These are phyloP conservation scores for Eucidaris tribuloides DNA, from an alignment of 35 echinoderm and acorn worm species.

Conservation along the genomic window DNA sequence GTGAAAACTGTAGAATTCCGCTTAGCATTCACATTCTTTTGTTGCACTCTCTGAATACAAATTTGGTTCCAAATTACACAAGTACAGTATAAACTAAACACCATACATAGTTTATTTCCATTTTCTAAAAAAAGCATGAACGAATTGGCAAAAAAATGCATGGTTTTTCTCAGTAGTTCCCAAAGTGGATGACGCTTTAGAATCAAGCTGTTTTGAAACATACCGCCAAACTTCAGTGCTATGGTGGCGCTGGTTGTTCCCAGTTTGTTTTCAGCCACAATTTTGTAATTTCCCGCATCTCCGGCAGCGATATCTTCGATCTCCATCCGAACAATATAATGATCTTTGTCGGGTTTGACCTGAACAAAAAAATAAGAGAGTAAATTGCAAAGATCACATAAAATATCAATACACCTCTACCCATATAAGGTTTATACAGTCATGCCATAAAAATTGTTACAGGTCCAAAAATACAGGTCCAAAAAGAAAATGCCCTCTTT, in stretches of 20 bases:
- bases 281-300: conserved; percentile 94
- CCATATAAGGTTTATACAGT: too few species aligned
- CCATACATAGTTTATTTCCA: neutral
- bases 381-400: too few species aligned
- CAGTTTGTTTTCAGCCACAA: conserved; percentile 79
- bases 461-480: too few species aligned
- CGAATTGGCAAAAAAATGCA: neutral
- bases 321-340: conserved; percentile 77
- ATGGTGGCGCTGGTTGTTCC: conserved; percentile 87
- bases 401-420: too few species aligned
- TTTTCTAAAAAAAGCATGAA: neutral
- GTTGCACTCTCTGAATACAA: too few species aligned
- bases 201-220: neutral
- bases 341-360: conserved; percentile 66
- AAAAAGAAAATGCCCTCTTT: too few species aligned
- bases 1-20: too few species aligned
- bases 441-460: too few species aligned
- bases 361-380: conserved; percentile 18
- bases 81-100: too few species aligned
- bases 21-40: too few species aligned
- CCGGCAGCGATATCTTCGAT: conserved; percentile 74
- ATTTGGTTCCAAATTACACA: too few species aligned
- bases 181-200: neutral
- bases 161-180: neutral
- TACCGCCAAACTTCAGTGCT: conserved; percentile 94